Evolutionary conservation across 2,797 vertebrate species (phyloP), one percentile per base, ranked within the genome.

Genomic region (Limosa lapponica): DNA sequence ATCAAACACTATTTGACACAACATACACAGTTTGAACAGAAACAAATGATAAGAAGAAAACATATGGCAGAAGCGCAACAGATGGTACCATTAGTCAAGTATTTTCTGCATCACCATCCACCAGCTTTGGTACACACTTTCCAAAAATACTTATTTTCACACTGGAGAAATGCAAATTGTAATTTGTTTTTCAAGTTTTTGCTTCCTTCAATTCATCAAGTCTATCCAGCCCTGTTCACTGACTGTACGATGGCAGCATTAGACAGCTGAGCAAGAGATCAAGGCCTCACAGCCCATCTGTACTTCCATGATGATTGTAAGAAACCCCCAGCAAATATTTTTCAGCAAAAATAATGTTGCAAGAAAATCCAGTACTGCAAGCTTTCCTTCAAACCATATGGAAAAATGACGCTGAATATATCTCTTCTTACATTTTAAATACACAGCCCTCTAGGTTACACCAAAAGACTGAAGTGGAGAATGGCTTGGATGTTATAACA

Each of bases 61-160:
- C 54, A 77, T 1, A 59, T 5, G 20, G 71, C 37, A 85, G 57
- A 71, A 78, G 49, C 0, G 5, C 27, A 79, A 77, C 82, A 94
- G 75, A 90, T 90, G 75, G 85, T 34, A 80, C 34, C 58, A 32
- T 51, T n/a, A 79, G 43, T 48, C 49, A 86, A 30, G 44, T 62
- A 70, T 92, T 87, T 90, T 54, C 82, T 93, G 51, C n/a, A 86
- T 28, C 69, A 44, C 16, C 84, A 88, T 30, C 79, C 32, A 30
- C 7, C 37, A 75, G 34, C 54, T 77, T 59, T 61, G n/a, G 44
- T 34, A 83, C 8, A 16, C 4, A 17, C 55, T 90, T 61, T 69
- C 43, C 58, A 91, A 79, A 93, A 87, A 18, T 24, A 81, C 8
- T 0, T 48, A n/a, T 62, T 57, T 49, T 84, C 64, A 54, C 36